Conservation (phyloP, 1,140 invertebrate genomes). For the Meteorus sp. region DNA sequence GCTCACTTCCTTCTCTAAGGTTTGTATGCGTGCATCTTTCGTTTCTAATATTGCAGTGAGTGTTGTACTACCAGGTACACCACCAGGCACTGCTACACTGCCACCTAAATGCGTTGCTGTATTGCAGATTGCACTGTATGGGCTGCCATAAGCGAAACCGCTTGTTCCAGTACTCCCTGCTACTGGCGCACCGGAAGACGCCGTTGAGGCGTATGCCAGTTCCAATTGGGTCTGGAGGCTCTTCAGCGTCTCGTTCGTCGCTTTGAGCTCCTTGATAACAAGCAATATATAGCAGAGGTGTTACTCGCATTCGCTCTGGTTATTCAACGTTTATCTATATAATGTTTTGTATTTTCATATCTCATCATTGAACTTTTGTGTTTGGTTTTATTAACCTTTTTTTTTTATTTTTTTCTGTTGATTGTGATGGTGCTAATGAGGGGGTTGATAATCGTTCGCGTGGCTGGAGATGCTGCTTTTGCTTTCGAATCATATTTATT, state of each 20-base stretch:
- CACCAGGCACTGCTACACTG: slow-evolving; percentile 60
- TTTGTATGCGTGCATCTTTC: slow-evolving; percentile 82
- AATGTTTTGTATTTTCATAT: neutral
- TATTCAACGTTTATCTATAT: slow-evolving; percentile 1
- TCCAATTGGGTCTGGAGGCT: slow-evolving; percentile 77
- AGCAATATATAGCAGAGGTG: slow-evolving; percentile 49
- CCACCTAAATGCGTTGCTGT: slow-evolving; percentile 43
- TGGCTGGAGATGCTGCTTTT: neutral
- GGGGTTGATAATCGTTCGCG: neutral
- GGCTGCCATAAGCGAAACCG: slow-evolving; percentile 61
- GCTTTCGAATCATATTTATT: too few relatives aligned
- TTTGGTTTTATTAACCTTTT: slow-evolving; percentile 22
- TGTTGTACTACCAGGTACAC: slow-evolving; percentile 70
- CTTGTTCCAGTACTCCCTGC: slow-evolving; percentile 50
- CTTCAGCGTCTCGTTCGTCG: slow-evolving; percentile 78
- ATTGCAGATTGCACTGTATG: slow-evolving; percentile 46
- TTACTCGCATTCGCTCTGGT: slow-evolving; percentile 38
- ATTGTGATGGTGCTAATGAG: slow-evolving; percentile 13
- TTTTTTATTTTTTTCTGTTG: slow-evolving; percentile 16
- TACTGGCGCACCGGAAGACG: slow-evolving; percentile 50
- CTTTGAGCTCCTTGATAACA: slow-evolving; percentile 73
- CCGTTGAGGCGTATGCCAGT: slow-evolving; percentile 68
- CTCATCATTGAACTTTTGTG: neutral
- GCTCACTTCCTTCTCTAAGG: slow-evolving; percentile 79
- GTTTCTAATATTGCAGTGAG: slow-evolving; percentile 78